Base-by-base conservation (phyloP, 1,140 invertebrate genomes). In the Liolophura sinensis region DNA sequence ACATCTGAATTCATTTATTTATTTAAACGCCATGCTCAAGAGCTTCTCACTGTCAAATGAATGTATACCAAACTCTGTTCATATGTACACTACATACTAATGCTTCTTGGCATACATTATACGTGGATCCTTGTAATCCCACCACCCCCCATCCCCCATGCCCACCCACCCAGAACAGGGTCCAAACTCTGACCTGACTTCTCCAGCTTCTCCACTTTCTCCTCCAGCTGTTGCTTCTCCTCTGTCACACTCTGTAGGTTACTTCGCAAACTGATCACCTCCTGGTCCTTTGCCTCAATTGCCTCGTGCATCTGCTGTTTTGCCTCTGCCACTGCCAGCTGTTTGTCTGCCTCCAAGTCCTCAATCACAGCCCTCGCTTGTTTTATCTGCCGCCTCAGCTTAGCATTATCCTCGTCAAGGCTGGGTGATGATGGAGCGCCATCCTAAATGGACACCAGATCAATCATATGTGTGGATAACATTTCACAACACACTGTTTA, bases 251-350 rank as follows among this genome's bases (percentile, higher is more conserved):
- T 68, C n/a, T 49, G 69, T 65, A 40, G 62, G 51, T 74, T 71
- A 22, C 50, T 16, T 22, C 73, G 60, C 1, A 74, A 56, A 14
- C 75, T 65, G 6, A 85, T 82, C 1, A 92, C 54, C 78, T 84
- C 87, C 73, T 72, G 87, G 82, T 72, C 85, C 85, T 71, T 92
- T 88, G 86, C 87, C 73, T 91, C 86, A 65, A 84, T 74, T 48
- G 81, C 77, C 60, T 77, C 74, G 68, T 83, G 80, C 49, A 81
- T 74, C 69, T 73, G 72, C 27, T 73, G 68, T 64, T 79, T 76
- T 20, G 78, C 76, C 66, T 75, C 76, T 56, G 82, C 80, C 15
- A 82, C 77, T n/a, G 76, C 77, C 11, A 82, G 61, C 52, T 77
- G 77, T 52, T 77, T 70, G 60, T 79, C 77, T 12, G 73, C 67